Base-by-base conservation (phyloP, 2,797 vertebrate species). In the Enteromius paludinosus region DNA sequence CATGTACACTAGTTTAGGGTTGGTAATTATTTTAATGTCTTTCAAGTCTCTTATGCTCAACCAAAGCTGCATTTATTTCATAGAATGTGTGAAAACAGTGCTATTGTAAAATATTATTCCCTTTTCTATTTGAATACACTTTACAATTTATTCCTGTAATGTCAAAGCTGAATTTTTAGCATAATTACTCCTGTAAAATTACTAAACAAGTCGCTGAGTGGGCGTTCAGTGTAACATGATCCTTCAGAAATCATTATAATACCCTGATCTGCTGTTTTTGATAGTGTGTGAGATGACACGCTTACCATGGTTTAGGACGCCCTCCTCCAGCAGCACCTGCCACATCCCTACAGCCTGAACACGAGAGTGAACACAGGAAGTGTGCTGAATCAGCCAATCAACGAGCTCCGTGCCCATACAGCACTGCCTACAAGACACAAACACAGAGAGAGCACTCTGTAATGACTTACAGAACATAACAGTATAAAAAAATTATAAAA, bases 301-400 rank as follows among this genome's bases (percentile, higher is more conserved):
- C 95, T 96, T 94, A 99, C 98, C 97, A 0, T 99, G 98, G 91
- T 97, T 98, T 80, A 99, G 96, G 84, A 99, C 97, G 1, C 97
- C 95, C 66, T 99, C 98, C 88, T 99, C 98, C 87, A 99, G 91
- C 88, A 99, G 92, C 83, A 96, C 98, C 89, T 99, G 98, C 98
- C 98, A 99, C 98, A 99, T 99, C 88, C 97, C 98, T 75, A 99
- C 96, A 38, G 98, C 98, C 87, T 99, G 98, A 17, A 92, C 89
- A 20, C 98, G 96, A 78, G 97, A 97, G 92, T 98, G 97, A 86
- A 98, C 93, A 70, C 96, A 98, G 1, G 97, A 94, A 86, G 96
- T 97, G 92, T 98, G 97, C 90, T 99, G 98, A 91, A 97, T 95
- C 90, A 97, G 96, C 98, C 98, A 99, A 90, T 99, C 98, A 15